Percentiles rank a stretch among this genome's conserved stretches.
phyloP scores from a whole-genome alignment of 2,888 invertebrate species.

The Hirtodrosophila confusa region DNA sequence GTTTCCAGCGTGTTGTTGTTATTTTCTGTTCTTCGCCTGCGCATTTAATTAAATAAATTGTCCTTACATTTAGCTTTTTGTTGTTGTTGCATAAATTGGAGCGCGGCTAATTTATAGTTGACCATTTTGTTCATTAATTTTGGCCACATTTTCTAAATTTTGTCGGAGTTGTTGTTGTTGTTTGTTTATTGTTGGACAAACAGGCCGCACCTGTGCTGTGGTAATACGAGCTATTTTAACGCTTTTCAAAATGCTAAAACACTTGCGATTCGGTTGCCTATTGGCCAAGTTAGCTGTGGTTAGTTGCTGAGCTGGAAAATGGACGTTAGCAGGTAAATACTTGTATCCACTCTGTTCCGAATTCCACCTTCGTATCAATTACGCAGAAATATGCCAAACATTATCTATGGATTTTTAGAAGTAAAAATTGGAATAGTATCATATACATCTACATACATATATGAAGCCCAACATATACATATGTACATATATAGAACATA shows the following conservation, averaged over 20 bases:
- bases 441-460: no score
- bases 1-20: slow-evolving; percentile 17
- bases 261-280: slow-evolving; percentile 9
- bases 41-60: slow-evolving; percentile 78
- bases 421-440: no score
- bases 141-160: slow-evolving; percentile 28
- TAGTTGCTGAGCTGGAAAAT: slow-evolving; percentile 14
- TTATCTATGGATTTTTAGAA: no score
- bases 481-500: no score
- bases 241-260: slow-evolving; percentile 21
- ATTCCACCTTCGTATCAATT: no score
- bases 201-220: slow-evolving; percentile 44
- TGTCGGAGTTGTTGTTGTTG: slow-evolving; percentile 8
- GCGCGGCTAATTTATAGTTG: slow-evolving; percentile 71
- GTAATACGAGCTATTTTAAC: slow-evolving; percentile 10
- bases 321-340: no score
- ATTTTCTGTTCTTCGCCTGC: slow-evolving; percentile 38
- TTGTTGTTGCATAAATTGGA: slow-evolving; percentile 64
- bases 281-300: slow-evolving; percentile 38
- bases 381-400: no score
- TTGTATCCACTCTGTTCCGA: no score
- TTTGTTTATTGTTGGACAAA: slow-evolving; percentile 4
- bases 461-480: no score
- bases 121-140: slow-evolving; percentile 71
- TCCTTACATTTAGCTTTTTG: slow-evolving; percentile 58